These are phyloP conservation scores for Mionectes macconnelli DNA, from an alignment of 2,113 vertebrate species.

Conservation along the genomic window DNA sequence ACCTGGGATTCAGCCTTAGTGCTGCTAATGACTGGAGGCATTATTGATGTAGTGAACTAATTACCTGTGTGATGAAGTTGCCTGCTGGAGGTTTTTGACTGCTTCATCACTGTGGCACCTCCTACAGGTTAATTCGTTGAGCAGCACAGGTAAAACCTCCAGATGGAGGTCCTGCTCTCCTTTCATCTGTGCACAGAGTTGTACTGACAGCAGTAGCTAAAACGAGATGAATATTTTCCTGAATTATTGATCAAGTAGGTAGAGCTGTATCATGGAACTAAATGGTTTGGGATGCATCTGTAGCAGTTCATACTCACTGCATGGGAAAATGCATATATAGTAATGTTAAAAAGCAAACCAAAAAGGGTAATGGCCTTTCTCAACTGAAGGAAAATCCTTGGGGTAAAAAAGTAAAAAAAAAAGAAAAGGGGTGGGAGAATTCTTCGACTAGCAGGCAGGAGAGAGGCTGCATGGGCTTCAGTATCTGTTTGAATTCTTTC, in stretches of 20 bases:
- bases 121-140: neutral
- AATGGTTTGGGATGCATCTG: neutral
- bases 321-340: neutral
- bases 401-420: neutral
- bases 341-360: neutral
- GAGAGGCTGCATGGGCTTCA: neutral
- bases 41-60: constrained; percentile 33
- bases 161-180: neutral
- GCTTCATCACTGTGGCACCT: neutral
- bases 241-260: neutral
- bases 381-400: neutral
- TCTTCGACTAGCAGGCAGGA: neutral
- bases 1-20: neutral
- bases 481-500: neutral
- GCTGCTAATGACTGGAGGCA: neutral
- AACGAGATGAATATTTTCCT: neutral
- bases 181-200: neutral
- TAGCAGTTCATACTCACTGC: neutral
- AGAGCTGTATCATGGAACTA: neutral
- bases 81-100: constrained; percentile 16
- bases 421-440: neutral
- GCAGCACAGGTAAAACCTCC: neutral
- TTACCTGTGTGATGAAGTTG: constrained; percentile 8
- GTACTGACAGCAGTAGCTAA: neutral
- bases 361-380: neutral